These are phyloP conservation scores for Platysternon megacephalum DNA, from an alignment of 2,113 vertebrate genomes.

Conservation along the genomic window DNA sequence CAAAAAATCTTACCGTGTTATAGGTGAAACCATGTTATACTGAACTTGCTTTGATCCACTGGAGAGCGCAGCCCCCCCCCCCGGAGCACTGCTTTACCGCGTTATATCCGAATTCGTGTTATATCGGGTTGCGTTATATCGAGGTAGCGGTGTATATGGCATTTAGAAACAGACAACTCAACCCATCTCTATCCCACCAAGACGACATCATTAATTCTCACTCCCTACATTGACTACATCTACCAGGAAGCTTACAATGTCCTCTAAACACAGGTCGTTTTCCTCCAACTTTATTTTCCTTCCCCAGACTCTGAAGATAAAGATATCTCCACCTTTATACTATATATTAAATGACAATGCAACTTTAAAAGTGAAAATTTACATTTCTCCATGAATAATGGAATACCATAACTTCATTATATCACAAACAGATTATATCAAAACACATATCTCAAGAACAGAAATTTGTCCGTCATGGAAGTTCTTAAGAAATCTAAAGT, in stretches of 20 bases:
- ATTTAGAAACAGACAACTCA: background rate
- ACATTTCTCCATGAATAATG: background rate
- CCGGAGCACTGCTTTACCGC: no score
- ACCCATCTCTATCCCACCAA: background rate
- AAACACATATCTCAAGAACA: background rate
- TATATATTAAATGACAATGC: background rate
- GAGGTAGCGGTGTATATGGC: no score
- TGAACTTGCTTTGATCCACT: no score
- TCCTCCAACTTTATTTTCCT: background rate
- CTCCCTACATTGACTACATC: background rate
- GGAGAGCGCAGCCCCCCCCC: no score
- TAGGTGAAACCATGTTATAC: no score
- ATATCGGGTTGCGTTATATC: no score
- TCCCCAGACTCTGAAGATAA: background rate
- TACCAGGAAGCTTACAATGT: background rate
- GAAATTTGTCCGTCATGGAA: conserved; percentile 20
- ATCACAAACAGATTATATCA: background rate
- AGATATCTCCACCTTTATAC: background rate
- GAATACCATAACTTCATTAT: background rate
- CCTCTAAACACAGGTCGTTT: background rate
- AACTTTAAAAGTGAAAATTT: background rate
- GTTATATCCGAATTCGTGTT: no score
- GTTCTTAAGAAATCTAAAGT: conserved; percentile 51
- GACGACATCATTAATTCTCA: background rate
- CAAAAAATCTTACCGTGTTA: no score